Evolutionary conservation across 2,113 vertebrate genomes (phyloP).

Genomic region (Oostethus manadensis): DNA sequence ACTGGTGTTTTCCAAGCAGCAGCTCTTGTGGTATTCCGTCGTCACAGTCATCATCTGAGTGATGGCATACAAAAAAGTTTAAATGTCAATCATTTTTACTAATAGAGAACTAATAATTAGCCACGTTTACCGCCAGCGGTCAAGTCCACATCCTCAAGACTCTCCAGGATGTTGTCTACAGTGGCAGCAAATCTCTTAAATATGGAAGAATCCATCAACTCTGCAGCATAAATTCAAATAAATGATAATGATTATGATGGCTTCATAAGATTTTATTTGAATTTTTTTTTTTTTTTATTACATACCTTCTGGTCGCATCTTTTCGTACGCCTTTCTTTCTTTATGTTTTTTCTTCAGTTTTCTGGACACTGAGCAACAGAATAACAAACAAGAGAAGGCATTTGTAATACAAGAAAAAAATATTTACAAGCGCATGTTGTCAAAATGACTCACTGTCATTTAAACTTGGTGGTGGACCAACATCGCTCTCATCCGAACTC

Average conservation of each 20-base stretch:
- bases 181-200: constrained; percentile 89
- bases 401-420: neutral
- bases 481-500: constrained; percentile 67
- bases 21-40: constrained; percentile 94
- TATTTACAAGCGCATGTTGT: neutral
- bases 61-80: constrained; percentile 1
- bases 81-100: neutral
- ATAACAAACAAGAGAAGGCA: neutral
- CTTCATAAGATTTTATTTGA: neutral
- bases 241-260: neutral
- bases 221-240: constrained; percentile 52
- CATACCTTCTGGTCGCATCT: constrained; percentile 75
- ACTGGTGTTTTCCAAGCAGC: constrained; percentile 89
- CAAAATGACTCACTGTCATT: constrained; percentile 73
- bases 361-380: constrained; percentile 79
- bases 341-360: constrained; percentile 95
- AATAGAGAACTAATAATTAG: neutral
- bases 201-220: constrained; percentile 95
- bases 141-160: constrained; percentile 92
- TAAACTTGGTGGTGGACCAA: constrained; percentile 78
- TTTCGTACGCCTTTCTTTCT: constrained; percentile 89
- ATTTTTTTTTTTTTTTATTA: too few species aligned
- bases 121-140: constrained; percentile 78
- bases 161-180: constrained; percentile 92
- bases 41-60: constrained; percentile 70